These are phyloP conservation scores for Oceanodroma tethys DNA, from an alignment of 2,113 vertebrate species.

Conservation along the genomic window DNA sequence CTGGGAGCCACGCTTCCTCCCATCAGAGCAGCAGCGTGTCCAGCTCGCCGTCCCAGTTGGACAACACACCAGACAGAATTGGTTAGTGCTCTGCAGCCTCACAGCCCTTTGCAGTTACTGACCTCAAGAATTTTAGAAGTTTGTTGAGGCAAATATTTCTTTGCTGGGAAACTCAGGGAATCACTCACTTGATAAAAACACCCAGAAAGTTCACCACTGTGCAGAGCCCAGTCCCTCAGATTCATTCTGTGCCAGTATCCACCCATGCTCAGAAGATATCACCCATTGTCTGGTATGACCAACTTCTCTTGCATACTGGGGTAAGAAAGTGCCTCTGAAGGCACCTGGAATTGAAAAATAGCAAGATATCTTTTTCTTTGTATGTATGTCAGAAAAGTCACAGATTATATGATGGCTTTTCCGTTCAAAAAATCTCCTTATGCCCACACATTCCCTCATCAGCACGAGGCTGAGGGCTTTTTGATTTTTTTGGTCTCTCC, in stretches of 20 bases:
- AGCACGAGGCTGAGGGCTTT: background rate
- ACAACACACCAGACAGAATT: slow-evolving; percentile 81
- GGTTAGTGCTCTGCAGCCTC: slow-evolving; percentile 67
- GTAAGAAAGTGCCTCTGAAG: background rate
- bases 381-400: background rate
- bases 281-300: background rate
- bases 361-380: background rate
- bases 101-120: rapidly evolving
- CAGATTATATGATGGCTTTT: background rate
- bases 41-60: slow-evolving; percentile 82
- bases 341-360: background rate
- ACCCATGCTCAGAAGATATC: background rate
- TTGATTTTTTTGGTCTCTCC: background rate
- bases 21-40: slow-evolving; percentile 89
- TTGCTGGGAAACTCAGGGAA: background rate
- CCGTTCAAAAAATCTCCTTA: background rate
- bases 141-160: background rate
- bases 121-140: background rate
- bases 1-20: slow-evolving; percentile 83
- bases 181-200: rapidly evolving
- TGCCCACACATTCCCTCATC: background rate
- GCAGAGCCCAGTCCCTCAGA: background rate
- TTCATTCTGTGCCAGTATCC: background rate
- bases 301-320: background rate
- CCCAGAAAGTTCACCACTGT: rapidly evolving